Evolutionary conservation across 2,888 invertebrate genomes (phyloP).

Genomic region (Aethes cnicana): DNA sequence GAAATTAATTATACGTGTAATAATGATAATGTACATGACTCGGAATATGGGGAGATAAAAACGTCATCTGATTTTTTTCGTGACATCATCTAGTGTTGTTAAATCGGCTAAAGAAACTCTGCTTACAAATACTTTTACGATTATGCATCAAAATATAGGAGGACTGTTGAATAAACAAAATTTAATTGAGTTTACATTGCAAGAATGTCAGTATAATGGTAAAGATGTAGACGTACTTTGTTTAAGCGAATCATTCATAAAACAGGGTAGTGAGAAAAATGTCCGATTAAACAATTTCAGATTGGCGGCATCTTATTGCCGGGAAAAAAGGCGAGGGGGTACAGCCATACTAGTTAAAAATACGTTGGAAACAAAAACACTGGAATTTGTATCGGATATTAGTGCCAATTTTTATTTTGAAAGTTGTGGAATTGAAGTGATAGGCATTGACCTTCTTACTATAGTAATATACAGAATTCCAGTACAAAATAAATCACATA

Average conservation of each 20-base stretch:
- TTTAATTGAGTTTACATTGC: neutral
- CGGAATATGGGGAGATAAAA: too few relatives aligned
- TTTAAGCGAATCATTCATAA: neutral
- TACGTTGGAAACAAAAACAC: too few relatives aligned
- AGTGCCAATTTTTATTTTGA: neutral
- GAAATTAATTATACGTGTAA: too few relatives aligned
- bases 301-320: neutral
- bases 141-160: neutral
- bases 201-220: neutral
- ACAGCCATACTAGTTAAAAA: neutral
- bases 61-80: too few relatives aligned
- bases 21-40: too few relatives aligned
- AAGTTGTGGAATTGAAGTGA: neutral
- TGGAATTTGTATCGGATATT: neutral
- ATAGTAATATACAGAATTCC: neutral
- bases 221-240: neutral
- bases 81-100: too few relatives aligned
- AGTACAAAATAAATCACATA: neutral
- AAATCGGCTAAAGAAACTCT: too few relatives aligned
- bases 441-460: neutral
- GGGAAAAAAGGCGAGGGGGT: neutral
- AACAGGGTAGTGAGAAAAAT: neutral
- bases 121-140: neutral
- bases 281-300: neutral
- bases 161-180: neutral